These are phyloP conservation scores for Bombyx mandarina DNA, from an alignment of 1,140 invertebrate genomes.

Conservation along the genomic window DNA sequence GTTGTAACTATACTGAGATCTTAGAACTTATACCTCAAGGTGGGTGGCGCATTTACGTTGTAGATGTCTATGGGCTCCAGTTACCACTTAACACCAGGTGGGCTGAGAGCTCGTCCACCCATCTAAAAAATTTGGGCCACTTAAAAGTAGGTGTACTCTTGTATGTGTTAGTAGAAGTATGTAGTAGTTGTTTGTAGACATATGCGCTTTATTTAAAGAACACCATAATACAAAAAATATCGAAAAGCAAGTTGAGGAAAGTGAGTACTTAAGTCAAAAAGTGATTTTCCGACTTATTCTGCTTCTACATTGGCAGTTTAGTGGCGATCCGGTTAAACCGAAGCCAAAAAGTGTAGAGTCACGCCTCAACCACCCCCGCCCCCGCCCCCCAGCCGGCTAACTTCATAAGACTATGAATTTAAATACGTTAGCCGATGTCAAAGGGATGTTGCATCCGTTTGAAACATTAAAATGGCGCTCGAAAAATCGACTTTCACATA, in stretches of 20 bases:
- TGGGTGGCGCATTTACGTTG: too few relatives aligned
- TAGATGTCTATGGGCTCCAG: too few relatives aligned
- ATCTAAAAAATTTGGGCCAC: too few relatives aligned
- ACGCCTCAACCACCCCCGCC: conserved; percentile 37
- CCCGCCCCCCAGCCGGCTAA: conserved; percentile 36
- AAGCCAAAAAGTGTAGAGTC: conserved; percentile 69
- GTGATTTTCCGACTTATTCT: conserved; percentile 19
- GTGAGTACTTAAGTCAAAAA: background rate
- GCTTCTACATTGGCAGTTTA: conserved; percentile 21
- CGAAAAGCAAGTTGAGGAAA: conserved; percentile 3
- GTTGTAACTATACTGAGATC: too few relatives aligned
- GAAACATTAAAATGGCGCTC: conserved; percentile 28
- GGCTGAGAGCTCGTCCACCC: too few relatives aligned
- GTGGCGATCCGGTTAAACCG: conserved; percentile 64
- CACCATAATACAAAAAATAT: background rate
- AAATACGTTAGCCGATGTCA: conserved; percentile 68
- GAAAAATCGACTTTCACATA: too few relatives aligned
- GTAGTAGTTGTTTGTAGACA: too few relatives aligned
- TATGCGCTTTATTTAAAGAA: too few relatives aligned
- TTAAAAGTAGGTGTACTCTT: too few relatives aligned
- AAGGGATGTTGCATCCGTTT: conserved; percentile 50
- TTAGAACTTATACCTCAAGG: too few relatives aligned
- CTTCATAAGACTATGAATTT: conserved; percentile 70
- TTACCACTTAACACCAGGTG: too few relatives aligned
- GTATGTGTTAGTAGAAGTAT: too few relatives aligned